Conservation (phyloP, 2,797 vertebrate genomes). For the Hipposideros larvatus region DNA sequence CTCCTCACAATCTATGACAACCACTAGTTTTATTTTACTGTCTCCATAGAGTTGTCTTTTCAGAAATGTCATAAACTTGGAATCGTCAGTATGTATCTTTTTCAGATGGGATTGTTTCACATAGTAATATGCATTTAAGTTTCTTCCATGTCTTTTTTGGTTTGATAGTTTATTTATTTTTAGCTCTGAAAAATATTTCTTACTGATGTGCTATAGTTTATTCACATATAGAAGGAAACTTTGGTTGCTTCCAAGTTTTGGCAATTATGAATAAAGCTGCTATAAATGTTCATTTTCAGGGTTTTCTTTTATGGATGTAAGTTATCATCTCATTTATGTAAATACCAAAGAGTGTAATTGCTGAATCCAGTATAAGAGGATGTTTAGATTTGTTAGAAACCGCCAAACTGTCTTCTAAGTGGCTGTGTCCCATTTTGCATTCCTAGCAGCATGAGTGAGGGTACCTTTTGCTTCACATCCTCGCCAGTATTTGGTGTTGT, state of each 20-base stretch:
- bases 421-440: background rate
- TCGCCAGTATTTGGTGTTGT: background rate
- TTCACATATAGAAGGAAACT: background rate
- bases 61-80: background rate
- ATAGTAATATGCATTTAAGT: background rate
- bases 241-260: slow-evolving; percentile 14
- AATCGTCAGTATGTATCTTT: background rate
- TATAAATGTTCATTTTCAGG: background rate
- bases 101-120: background rate
- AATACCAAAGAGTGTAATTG: background rate
- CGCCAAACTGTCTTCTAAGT: background rate
- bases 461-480: background rate
- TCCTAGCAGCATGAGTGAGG: background rate
- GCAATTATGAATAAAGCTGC: background rate
- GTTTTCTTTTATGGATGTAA: background rate
- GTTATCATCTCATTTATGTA: background rate
- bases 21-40: background rate
- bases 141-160: background rate
- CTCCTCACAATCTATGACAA: background rate
- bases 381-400: background rate
- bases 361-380: background rate
- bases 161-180: background rate
- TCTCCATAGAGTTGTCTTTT: background rate
- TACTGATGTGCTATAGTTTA: background rate
- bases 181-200: background rate